A percentile compares a stretch with the other conserved stretches of the same genome.
Evolutionary conservation across 2,113 vertebrate species (phyloP).

Genomic region (Dinomys branickii): DNA sequence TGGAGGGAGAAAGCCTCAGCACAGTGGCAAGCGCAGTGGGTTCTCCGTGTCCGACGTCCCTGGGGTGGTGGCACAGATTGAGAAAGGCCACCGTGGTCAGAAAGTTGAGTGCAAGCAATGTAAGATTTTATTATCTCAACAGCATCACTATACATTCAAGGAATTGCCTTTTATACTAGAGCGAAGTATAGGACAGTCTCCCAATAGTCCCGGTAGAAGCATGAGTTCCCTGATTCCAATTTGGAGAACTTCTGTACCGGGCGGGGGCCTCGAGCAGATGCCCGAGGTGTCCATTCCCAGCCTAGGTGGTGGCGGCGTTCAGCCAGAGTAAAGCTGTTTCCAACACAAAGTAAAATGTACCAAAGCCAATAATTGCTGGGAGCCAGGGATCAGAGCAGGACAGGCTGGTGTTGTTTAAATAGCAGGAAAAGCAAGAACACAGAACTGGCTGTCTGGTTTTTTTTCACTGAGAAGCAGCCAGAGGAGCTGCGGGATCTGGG

Average conservation of each 20-base stretch:
- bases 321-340: not conserved
- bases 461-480: not conserved
- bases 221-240: not conserved
- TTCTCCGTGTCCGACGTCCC: not conserved
- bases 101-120: not conserved
- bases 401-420: not conserved
- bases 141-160: not conserved
- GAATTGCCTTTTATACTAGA: not conserved
- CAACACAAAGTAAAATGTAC: not conserved
- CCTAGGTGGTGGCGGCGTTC: not conserved
- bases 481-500: not conserved
- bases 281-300: not conserved
- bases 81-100: not conserved
- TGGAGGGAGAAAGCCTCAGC: not conserved
- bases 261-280: not conserved
- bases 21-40: not conserved
- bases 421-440: not conserved
- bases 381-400: not conserved
- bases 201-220: not conserved
- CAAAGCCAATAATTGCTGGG: not conserved
- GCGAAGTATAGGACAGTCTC: not conserved
- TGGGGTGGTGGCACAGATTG: not conserved
- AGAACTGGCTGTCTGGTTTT: not conserved
- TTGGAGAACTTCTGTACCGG: not conserved
- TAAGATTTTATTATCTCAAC: not conserved